Evolutionary conservation across 2,113 vertebrate genomes (phyloP), one percentile per base, ranked within the genome.

Genomic region (Sylvietta virens): DNA sequence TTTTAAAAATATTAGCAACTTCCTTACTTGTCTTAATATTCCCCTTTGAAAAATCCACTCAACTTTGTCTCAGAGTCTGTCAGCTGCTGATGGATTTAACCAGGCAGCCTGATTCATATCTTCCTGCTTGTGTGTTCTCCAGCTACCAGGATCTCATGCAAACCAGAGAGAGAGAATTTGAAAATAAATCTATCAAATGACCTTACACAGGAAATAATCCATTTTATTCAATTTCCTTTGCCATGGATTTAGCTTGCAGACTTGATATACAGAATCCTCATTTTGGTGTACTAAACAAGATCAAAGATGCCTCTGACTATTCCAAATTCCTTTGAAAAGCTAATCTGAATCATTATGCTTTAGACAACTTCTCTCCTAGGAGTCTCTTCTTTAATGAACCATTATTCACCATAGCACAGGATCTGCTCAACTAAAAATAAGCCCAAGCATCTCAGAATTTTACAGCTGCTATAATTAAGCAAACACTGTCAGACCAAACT

Each of bases 241-340:
- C 50, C 31, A 35, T 26, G 61, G 85, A 72, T 94, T 94, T 90
- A 87, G 42, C 58, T 90, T 37, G 35, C 39, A 77, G 58, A 72
- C 37, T 92, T 92, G 56, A 88, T 92, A 77, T 30, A 94, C 44
- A 92, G 66, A 89, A 84, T 93, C 66, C 62, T 86, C 66, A 57
- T 92, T 94, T 89, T 96, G 64, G 70, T 82, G 19, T 70, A 82
- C 91, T 92, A 95, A 95, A 94, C 77, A 95, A 96, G 97, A 96
- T 95, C 95, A 97, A 96, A 96, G 88, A 66, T 97, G 93, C 62
- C 28, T 80, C 71, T 91, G 54, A 87, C 73, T 91, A 71, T 87
- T 87, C 70, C 58, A 80, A 81, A 71, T 92, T 92, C 70, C 48
- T 92, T 94, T 96, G 88, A 95, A 95, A 94, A 97, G 50, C 64